phyloP scores from a whole-genome alignment of 2,797 vertebrate species.

The Eulemur mongoz region DNA sequence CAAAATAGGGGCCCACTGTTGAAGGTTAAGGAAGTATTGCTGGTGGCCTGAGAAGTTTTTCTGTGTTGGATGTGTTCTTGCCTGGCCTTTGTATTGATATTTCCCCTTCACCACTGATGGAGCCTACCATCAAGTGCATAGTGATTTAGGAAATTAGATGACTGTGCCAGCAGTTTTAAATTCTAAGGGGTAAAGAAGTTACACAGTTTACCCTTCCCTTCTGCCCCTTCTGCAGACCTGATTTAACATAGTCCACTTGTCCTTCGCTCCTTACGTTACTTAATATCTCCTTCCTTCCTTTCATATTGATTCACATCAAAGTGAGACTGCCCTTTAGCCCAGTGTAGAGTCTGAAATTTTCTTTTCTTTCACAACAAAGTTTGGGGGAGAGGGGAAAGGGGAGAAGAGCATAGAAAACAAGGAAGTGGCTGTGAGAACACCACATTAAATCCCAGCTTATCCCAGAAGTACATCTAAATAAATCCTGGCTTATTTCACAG shows the following conservation, averaged over 20 bases:
- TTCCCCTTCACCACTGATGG: neutral
- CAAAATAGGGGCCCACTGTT: neutral
- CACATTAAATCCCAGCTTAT: slow-evolving; percentile 40
- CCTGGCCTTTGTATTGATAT: neutral
- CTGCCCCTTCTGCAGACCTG: neutral
- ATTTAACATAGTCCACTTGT: neutral
- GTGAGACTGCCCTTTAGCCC: slow-evolving; percentile 45
- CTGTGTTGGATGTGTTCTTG: neutral
- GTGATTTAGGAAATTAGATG: slow-evolving; percentile 1
- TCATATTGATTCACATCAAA: neutral
- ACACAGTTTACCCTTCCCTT: neutral
- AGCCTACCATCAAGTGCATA: neutral
- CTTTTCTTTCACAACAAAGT: slow-evolving; percentile 43
- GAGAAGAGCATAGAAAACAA: slow-evolving; percentile 40
- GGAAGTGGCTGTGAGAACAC: slow-evolving; percentile 23
- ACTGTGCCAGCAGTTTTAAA: neutral
- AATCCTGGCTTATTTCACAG: slow-evolving; percentile 61
- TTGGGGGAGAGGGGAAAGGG: neutral
- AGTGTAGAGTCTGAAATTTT: slow-evolving; percentile 29
- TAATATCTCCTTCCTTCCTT: neutral
- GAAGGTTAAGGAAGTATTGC: neutral
- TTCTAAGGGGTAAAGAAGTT: neutral
- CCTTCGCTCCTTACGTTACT: neutral
- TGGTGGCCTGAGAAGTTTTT: neutral
- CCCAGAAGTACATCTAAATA: slow-evolving; percentile 63